Conservation (phyloP, 1,140 invertebrate genomes). For the Pachyrhynchus sulphureomaculatus region DNA sequence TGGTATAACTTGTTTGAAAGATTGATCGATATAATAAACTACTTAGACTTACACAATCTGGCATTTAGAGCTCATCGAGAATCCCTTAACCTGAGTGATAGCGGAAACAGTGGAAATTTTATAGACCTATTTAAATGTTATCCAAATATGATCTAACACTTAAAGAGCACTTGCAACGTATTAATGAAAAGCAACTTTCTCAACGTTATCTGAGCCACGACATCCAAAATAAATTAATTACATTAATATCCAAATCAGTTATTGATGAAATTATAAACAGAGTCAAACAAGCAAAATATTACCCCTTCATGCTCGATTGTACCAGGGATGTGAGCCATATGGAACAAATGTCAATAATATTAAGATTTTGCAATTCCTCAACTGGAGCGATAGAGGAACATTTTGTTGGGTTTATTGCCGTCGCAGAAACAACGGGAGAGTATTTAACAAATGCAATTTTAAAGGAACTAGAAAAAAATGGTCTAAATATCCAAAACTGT, state of each 20-base stretch:
- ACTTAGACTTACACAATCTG: constrained; percentile 43
- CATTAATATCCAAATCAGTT: constrained; percentile 15
- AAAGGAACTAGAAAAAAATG: no score
- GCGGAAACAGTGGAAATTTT: constrained; percentile 30
- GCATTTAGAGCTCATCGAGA: constrained; percentile 33
- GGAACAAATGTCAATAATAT: no score
- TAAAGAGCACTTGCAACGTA: constrained; percentile 33
- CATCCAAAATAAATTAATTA: constrained; percentile 41
- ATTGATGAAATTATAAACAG: background rate
- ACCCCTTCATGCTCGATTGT: background rate
- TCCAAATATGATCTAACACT: constrained; percentile 27
- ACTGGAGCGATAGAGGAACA: no score
- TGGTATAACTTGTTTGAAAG: constrained; percentile 18
- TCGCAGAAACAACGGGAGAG: no score
- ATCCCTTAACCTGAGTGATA: constrained; percentile 24
- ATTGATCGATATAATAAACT: constrained; percentile 39
- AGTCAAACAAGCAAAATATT: constrained; percentile 1
- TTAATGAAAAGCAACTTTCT: constrained; percentile 37
- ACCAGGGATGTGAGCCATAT: background rate
- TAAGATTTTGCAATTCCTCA: no score
- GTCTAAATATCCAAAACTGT: no score
- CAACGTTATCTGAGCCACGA: constrained; percentile 37
- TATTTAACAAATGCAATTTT: no score
- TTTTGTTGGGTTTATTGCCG: no score
- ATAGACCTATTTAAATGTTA: no score